Conservation (phyloP, 2,888 invertebrate genomes). For the Apodemia mormo region DNA sequence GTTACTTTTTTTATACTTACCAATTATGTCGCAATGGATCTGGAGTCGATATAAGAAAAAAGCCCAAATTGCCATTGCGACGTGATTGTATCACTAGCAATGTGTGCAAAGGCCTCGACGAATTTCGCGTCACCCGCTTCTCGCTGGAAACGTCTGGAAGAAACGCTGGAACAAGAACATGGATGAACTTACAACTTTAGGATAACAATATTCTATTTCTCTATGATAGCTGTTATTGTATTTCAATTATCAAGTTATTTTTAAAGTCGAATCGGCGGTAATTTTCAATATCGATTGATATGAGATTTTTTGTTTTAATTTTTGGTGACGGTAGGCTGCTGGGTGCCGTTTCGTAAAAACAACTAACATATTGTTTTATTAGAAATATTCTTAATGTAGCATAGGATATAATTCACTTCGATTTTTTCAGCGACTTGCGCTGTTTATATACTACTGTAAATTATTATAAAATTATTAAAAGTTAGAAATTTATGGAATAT, state of each 20-base stretch:
- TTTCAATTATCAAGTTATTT: not conserved
- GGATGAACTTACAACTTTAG: not conserved
- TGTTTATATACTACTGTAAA: slow-evolving; percentile 49
- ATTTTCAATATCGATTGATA: slow-evolving; percentile 28
- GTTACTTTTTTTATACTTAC: slow-evolving; percentile 56
- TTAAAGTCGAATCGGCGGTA: slow-evolving; percentile 6
- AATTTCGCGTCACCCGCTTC: slow-evolving; percentile 73
- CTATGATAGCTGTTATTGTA: slow-evolving; percentile 5
- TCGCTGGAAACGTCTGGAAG: slow-evolving; percentile 50
- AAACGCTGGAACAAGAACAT: slow-evolving; percentile 21
- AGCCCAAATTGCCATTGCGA: slow-evolving; percentile 57
- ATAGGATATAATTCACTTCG: slow-evolving; percentile 36
- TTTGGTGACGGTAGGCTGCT: slow-evolving; percentile 62
- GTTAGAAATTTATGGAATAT: slow-evolving; percentile 29
- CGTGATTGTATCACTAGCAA: slow-evolving; percentile 72
- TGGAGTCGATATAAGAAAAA: not conserved
- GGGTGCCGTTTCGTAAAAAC: slow-evolving; percentile 21
- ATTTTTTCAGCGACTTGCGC: slow-evolving; percentile 24
- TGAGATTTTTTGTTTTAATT: slow-evolving; percentile 36
- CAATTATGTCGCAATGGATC: slow-evolving; percentile 62
- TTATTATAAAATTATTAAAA: slow-evolving; percentile 48
- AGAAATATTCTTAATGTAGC: slow-evolving; percentile 45
- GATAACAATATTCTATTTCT: not conserved
- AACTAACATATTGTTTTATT: slow-evolving; percentile 45
- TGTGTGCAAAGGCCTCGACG: slow-evolving; percentile 74